These are phyloP conservation scores for Gryon sp. DNA, from an alignment of 1,140 invertebrate genomes.

Conservation along the genomic window DNA sequence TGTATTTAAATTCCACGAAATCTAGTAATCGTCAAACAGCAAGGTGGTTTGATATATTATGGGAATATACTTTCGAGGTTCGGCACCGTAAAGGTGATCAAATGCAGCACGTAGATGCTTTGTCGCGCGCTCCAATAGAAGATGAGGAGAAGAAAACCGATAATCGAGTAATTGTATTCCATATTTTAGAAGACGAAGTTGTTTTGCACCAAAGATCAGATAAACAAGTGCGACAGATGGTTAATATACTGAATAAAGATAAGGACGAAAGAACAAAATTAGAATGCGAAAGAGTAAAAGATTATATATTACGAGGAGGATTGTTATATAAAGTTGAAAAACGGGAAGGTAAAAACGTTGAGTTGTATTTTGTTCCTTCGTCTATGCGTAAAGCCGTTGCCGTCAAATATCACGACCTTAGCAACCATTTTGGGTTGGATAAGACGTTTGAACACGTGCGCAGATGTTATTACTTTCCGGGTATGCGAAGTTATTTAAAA, in stretches of 20 bases:
- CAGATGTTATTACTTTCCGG: constrained; percentile 27
- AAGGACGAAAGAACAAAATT: neutral
- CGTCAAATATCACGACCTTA: constrained; percentile 32
- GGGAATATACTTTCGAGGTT: neutral
- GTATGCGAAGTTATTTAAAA: constrained; percentile 16
- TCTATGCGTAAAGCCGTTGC: constrained; percentile 35
- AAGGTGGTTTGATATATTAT: neutral
- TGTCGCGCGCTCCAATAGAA: neutral
- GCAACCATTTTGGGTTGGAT: constrained; percentile 19
- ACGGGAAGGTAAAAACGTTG: neutral
- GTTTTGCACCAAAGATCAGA: neutral
- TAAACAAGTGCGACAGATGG: neutral
- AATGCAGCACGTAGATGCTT: neutral
- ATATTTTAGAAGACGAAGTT: neutral
- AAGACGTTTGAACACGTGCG: constrained; percentile 6
- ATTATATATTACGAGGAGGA: constrained; percentile 13
- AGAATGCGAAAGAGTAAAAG: neutral
- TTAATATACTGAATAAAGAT: neutral
- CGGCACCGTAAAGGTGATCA: neutral
- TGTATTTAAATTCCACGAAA: neutral
- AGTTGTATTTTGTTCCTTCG: constrained; percentile 28
- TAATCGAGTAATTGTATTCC: too few species aligned
- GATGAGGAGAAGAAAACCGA: too few species aligned
- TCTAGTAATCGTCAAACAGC: neutral
- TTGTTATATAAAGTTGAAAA: constrained; percentile 1